Evolutionary conservation across 2,797 vertebrate genomes (phyloP).

Genomic region (Alcedo atthis): DNA sequence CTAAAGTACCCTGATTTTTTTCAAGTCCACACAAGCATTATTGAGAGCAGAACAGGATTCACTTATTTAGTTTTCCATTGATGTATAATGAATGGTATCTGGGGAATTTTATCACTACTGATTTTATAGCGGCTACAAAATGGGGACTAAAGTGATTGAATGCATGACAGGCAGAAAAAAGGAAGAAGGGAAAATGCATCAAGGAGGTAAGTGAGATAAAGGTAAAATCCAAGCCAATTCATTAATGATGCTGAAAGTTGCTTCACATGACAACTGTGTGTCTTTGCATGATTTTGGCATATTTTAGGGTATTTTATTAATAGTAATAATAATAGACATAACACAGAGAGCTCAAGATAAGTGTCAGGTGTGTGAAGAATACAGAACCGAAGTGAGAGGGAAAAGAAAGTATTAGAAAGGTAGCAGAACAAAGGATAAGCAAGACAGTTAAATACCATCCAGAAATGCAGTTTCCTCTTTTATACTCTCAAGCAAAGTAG

Average conservation of each 20-base stretch:
- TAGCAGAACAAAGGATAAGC: not conserved
- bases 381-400: not conserved
- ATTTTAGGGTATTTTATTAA: not conserved
- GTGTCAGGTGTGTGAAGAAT: not conserved
- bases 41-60: not conserved
- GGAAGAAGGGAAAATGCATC: not conserved
- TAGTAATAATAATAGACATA: not conserved
- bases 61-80: not conserved
- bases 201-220: not conserved
- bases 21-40: not conserved
- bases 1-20: not conserved
- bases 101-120: not conserved
- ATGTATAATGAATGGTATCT: not conserved
- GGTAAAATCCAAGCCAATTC: constrained; percentile 8
- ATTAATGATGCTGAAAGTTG: constrained; percentile 1
- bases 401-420: constrained; percentile 2
- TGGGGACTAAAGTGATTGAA: not conserved
- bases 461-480: not conserved
- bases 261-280: not conserved
- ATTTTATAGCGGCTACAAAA: not conserved
- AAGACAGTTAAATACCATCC: constrained; percentile 5
- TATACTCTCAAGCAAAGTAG: not conserved
- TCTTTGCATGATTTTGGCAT: not conserved
- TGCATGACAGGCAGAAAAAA: not conserved
- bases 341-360: not conserved